phyloP scores from a whole-genome alignment of 2,113 vertebrate genomes.

The Octodon degus region DNA sequence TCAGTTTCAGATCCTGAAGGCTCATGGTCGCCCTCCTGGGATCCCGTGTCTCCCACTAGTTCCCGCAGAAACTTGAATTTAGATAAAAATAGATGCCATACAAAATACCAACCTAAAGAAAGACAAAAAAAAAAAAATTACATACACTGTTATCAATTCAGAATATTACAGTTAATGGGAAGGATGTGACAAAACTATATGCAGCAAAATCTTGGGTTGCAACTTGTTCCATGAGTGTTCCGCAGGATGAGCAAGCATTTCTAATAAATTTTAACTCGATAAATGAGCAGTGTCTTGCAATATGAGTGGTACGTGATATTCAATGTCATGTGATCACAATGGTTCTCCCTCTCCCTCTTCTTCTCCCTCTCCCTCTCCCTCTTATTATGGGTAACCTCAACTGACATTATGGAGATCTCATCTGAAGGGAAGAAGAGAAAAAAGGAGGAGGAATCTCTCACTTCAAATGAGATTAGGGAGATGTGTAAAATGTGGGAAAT shows the following conservation, averaged over 20 bases:
- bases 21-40: conserved; percentile 92
- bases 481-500: not conserved
- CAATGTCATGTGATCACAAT: not conserved
- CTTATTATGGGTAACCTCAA: not conserved
- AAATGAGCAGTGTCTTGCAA: not conserved
- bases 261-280: not conserved
- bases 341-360: not conserved
- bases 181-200: not conserved
- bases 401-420: not conserved
- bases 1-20: conserved; percentile 90
- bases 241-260: not conserved
- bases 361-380: not conserved
- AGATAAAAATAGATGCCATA: conserved; percentile 98
- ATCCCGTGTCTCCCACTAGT: conserved; percentile 93
- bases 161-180: not conserved
- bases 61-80: conserved; percentile 99
- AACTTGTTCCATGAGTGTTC: not conserved
- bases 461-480: not conserved
- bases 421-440: not conserved
- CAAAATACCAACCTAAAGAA: conserved; percentile 96
- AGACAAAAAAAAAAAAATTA: conserved; percentile 69
- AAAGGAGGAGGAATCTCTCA: not conserved
- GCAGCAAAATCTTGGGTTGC: not conserved
- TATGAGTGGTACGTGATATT: not conserved
- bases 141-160: not conserved